Evolutionary conservation across 2,888 invertebrate genomes (phyloP).

Genomic region (Pasiphila rectangulata): DNA sequence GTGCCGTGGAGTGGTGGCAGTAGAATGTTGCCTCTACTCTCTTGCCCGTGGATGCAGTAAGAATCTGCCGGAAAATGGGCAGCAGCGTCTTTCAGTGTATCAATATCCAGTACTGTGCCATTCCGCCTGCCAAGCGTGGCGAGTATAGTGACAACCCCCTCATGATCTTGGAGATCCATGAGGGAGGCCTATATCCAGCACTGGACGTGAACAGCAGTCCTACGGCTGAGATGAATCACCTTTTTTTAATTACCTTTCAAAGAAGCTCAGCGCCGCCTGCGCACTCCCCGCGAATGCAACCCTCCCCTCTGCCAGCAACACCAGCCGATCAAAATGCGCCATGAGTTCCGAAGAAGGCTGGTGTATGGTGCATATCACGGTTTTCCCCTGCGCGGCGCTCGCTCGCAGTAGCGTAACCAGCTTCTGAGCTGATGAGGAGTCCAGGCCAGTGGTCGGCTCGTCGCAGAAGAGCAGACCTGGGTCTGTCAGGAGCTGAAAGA

Average conservation of each 20-base stretch:
- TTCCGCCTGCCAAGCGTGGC: no score
- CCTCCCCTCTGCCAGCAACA: constrained; percentile 92
- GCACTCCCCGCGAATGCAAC: constrained; percentile 91
- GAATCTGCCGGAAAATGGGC: no score
- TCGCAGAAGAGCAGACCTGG: constrained; percentile 96
- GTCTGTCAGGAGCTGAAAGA: constrained; percentile 88
- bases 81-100: no score
- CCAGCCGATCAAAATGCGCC: constrained; percentile 87
- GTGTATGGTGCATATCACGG: constrained; percentile 95
- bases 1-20: no score
- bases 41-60: no score
- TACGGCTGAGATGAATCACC: no score
- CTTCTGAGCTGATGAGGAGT: constrained; percentile 95
- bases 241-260: constrained; percentile 87
- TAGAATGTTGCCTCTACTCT: no score
- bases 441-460: constrained; percentile 96
- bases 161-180: no score
- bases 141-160: no score
- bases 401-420: constrained; percentile 86
- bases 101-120: no score
- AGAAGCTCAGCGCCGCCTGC: constrained; percentile 60
- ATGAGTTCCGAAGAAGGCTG: constrained; percentile 95
- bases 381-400: constrained; percentile 88
- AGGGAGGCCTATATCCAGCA: no score
- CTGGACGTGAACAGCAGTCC: no score